Base-by-base conservation (phyloP, 2,888 invertebrate species). In the Aleiodes alternator region DNA sequence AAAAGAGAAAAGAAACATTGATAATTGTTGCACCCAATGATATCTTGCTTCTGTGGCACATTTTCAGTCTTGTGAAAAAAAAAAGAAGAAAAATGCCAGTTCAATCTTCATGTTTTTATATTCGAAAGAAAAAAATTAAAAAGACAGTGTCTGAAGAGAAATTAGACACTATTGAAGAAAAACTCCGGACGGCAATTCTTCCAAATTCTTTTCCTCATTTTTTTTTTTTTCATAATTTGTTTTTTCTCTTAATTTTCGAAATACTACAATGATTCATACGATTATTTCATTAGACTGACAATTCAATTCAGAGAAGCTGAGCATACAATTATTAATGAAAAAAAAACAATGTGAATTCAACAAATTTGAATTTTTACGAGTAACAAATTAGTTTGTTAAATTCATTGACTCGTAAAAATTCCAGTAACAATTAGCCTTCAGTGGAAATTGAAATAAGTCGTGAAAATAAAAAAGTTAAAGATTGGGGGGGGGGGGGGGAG, bases 1-100 rank as follows among this genome's bases (percentile, higher is more conserved):
- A 55, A 55, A 55, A 16, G 12, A 31, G 31, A 31, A n/a, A 14
- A 61, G 8, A 31, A 38, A 6, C 34, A 61, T 14, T 34, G 8
- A 34, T 43, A 16, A 38, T 43, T 50, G 29, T 59, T 51, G 23
- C 31, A 51, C 43, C 29, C 57, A 64, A 55, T 72, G 61, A 61
- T 59, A 14, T 59, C 14, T 72, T 29, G 59, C 57, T 64, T 64
- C 55, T 38, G 72, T 72, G 72, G 72, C 72, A 72, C 72, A 43
- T 55, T 72, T 66, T 34, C 72, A 72, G 72, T 72, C 72, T 72
- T 72, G 14, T 55, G 53, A 43, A 48, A 72, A 23, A 72, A 23
- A 23, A 23, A 66, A 71, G 50, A 48, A 57, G 9, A 50, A 29
- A 48, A 57, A 71, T 31, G 31, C n/a, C 31, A 14, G n/a, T 31